Percentiles rank a stretch among this genome's conserved stretches.
Evolutionary conservation across 2,888 invertebrate genomes (phyloP).

Genomic region (Dione juno): DNA sequence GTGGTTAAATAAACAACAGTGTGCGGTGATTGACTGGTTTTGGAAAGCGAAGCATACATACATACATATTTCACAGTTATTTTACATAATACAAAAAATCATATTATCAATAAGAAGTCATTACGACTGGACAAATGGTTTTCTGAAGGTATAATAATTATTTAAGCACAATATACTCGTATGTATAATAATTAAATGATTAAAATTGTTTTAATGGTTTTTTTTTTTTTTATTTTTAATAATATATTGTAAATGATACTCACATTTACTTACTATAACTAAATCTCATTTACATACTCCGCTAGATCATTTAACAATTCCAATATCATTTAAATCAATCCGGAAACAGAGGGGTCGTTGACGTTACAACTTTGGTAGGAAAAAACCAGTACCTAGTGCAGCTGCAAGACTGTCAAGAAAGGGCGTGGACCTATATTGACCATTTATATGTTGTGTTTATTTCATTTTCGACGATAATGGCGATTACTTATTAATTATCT

Average conservation of each 20-base stretch:
- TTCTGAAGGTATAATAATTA: no score
- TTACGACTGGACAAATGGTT: no score
- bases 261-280: background rate
- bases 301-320: background rate
- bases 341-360: conserved; percentile 38
- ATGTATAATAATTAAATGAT: no score
- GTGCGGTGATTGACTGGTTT: conserved; percentile 3
- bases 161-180: no score
- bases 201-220: no score
- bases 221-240: no score
- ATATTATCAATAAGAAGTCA: no score
- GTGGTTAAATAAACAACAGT: background rate
- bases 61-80: background rate
- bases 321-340: conserved; percentile 18
- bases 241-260: no score
- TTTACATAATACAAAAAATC: no score
- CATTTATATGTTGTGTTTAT: background rate
- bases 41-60: background rate
- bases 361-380: conserved; percentile 36
- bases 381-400: conserved; percentile 40
- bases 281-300: background rate
- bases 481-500: background rate
- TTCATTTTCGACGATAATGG: no score
- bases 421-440: conserved; percentile 26
- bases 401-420: conserved; percentile 37